Percentiles rank a stretch among this genome's conserved stretches.
Conservation (phyloP, 1,140 invertebrate genomes). For the Drosophila fuyamai region DNA sequence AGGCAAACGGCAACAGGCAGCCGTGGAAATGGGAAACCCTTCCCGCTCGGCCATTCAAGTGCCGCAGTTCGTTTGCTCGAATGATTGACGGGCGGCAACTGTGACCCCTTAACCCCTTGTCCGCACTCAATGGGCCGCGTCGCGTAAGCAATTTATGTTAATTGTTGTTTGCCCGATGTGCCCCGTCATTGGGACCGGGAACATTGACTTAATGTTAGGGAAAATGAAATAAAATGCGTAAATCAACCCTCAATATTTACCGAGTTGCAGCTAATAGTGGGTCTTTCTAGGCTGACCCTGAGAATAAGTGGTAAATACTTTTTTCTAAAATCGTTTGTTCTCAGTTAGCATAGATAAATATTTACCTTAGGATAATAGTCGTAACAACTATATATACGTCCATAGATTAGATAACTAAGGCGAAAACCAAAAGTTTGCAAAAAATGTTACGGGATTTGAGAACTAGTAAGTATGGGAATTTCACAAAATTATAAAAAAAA, state of each 20-base stretch:
- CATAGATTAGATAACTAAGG: not conserved
- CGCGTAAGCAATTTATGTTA: slow-evolving; percentile 74
- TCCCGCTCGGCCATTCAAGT: slow-evolving; percentile 34
- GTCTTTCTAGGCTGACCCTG: not conserved
- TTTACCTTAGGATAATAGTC: not conserved
- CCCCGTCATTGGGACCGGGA: slow-evolving; percentile 3
- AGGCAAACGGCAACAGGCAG: slow-evolving; percentile 8
- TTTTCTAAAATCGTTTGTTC: slow-evolving; percentile 1
- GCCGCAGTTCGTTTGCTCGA: slow-evolving; percentile 61
- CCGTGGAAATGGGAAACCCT: slow-evolving; percentile 36
- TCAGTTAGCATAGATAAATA: not conserved
- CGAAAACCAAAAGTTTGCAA: not conserved
- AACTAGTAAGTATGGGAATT: no score
- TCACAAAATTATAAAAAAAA: no score
- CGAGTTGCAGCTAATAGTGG: slow-evolving; percentile 1
- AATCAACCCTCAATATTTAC: slow-evolving; percentile 5
- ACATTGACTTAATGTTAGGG: not conserved
- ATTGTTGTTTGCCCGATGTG: slow-evolving; percentile 44
- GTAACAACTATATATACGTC: not conserved
- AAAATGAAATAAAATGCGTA: not conserved
- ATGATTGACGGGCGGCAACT: slow-evolving; percentile 64
- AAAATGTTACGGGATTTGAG: not conserved
- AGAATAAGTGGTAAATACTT: not conserved
- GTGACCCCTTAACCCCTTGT: slow-evolving; percentile 49
- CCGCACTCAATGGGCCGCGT: slow-evolving; percentile 60